Evolutionary conservation across 2,797 vertebrate species (phyloP), one percentile per base, ranked within the genome.

Genomic region (Phoebastria nigripes): DNA sequence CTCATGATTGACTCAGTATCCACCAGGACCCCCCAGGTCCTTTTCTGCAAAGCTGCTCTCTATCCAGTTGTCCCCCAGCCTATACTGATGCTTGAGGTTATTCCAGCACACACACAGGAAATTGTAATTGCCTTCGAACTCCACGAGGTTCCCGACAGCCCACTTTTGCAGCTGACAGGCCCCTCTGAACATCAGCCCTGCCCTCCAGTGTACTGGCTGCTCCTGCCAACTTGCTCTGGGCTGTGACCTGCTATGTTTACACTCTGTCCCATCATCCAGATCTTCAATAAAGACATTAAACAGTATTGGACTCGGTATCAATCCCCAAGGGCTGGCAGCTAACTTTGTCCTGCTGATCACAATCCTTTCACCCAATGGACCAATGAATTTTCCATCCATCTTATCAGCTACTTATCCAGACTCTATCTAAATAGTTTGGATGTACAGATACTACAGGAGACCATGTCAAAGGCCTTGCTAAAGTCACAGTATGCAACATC

Each of bases 301-400:
- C 26, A 55, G 19, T 20, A 54, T 0, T 16, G 22, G 41, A 78
- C 41, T 55, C 22, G 1, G 3, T 6, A 62, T 3, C 31, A 37
- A 2, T 4, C 31, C 59, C 52, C 4, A 2, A 55, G 19, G 20
- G 37, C 66, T 51, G 46, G 25, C 14, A 65, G 55, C 25, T 41
- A 72, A 35, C 69, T 76, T 14, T 12, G 7, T 24, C 39, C 55
- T 33, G 29, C 3, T 21, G 15, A 39, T 46, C 42, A 63, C 49
- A 65, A 25, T 29, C 35, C 70, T 67, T 74, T 54, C 62, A 49
- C 42, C 26, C 56, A 47, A 42, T 0, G 3, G 41, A 19, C 35
- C 41, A 33, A 70, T 24, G 33, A 63, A 19, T 39, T 51, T 56
- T 51, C 71, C 41, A 76, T 49, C 47, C 15, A 28, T 42, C 49